Percentiles rank a stretch among this genome's conserved stretches.
Conservation (phyloP, 2,797 vertebrate genomes). For the Xenops minutus region DNA sequence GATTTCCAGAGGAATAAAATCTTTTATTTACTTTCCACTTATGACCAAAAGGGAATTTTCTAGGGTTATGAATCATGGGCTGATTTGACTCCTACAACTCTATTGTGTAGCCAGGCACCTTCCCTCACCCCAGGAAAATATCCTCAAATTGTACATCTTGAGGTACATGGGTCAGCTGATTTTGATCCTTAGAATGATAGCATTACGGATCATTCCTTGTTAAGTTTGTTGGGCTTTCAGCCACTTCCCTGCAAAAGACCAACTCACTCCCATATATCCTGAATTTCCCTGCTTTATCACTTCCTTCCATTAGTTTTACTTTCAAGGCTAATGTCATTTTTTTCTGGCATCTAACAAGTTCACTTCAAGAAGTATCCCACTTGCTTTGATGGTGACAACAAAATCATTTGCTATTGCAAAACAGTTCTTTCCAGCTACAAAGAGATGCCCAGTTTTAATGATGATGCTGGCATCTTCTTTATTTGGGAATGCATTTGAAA, state of each 20-base stretch:
- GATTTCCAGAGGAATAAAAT: constrained; percentile 15
- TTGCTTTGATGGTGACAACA: not conserved
- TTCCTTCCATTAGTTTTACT: not conserved
- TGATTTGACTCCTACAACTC: not conserved
- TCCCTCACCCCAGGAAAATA: not conserved
- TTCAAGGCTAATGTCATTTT: not conserved
- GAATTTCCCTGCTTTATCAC: not conserved
- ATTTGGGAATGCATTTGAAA: not conserved
- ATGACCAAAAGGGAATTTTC: not conserved
- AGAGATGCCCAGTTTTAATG: constrained; percentile 35
- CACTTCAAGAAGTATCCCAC: not conserved
- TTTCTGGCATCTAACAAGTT: not conserved
- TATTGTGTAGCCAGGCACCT: not conserved
- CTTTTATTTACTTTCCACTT: not conserved
- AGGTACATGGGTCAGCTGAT: not conserved
- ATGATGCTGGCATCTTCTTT: constrained; percentile 42
- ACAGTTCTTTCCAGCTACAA: not conserved
- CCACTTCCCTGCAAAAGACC: not conserved
- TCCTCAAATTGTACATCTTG: not conserved
- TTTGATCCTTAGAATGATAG: not conserved
- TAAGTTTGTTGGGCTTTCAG: not conserved
- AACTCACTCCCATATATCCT: not conserved
- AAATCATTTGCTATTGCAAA: constrained; percentile 12
- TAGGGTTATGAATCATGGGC: not conserved
- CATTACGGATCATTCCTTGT: not conserved